Evolutionary conservation across 2,888 invertebrate species (phyloP).

Genomic region (Euplexia lucipara): DNA sequence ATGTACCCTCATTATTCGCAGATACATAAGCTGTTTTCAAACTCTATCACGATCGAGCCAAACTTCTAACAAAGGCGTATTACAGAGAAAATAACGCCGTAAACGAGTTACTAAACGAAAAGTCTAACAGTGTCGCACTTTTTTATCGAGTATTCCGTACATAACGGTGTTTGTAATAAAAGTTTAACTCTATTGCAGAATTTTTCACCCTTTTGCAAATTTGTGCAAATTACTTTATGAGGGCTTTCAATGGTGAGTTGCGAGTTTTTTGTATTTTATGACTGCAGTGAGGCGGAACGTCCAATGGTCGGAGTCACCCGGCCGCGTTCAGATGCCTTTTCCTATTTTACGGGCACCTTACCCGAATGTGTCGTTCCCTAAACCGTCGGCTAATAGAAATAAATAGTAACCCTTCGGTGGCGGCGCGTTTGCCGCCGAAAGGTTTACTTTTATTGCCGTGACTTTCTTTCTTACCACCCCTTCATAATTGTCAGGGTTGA

Average conservation of each 20-base stretch:
- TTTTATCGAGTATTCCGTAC: conserved; percentile 76
- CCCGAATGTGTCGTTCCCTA: conserved; percentile 77
- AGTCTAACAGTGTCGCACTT: conserved; percentile 73
- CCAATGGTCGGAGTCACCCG: conserved; percentile 72
- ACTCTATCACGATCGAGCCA: conserved; percentile 64
- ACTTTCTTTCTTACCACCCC: conserved; percentile 87
- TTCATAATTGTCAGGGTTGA: conserved; percentile 86
- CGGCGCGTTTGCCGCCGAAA: conserved; percentile 86
- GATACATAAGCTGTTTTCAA: conserved; percentile 60
- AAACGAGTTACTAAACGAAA: conserved; percentile 80
- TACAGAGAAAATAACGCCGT: conserved; percentile 66
- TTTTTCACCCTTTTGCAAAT: conserved; percentile 89
- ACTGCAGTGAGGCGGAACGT: conserved; percentile 76
- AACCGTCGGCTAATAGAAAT: conserved; percentile 85
- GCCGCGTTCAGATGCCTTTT: conserved; percentile 72
- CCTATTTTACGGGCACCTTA: conserved; percentile 75
- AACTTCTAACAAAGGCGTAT: conserved; percentile 66
- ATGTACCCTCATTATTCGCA: conserved; percentile 75
- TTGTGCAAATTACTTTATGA: conserved; percentile 90
- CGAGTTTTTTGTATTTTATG: conserved; percentile 84
- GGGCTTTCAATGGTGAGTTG: conserved; percentile 79
- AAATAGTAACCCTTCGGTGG: conserved; percentile 89
- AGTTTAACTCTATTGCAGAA: conserved; percentile 77
- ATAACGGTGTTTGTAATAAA: conserved; percentile 84
- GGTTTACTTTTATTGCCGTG: conserved; percentile 88